Evolutionary conservation across 2,888 invertebrate species (phyloP).

Genomic region (Loripinus fragilis): DNA sequence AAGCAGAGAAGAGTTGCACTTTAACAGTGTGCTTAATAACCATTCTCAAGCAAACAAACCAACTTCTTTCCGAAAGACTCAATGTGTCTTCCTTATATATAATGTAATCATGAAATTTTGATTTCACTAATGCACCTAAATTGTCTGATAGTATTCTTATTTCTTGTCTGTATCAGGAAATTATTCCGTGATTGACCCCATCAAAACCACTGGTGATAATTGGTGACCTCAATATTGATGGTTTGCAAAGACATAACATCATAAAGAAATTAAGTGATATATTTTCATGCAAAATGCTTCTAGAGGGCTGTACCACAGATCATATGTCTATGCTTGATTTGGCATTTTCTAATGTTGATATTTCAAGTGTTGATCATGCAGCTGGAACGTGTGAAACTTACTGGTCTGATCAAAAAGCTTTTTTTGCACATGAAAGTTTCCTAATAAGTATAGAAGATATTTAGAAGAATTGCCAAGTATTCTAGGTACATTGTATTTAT

Average conservation of each 20-base stretch:
- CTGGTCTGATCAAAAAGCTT: constrained; percentile 41
- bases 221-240: constrained; percentile 31
- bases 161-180: background rate
- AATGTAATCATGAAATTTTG: too few relatives aligned
- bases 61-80: too few relatives aligned
- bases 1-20: too few relatives aligned
- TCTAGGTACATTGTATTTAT: too few relatives aligned
- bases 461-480: too few relatives aligned
- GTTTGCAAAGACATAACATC: background rate
- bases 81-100: too few relatives aligned
- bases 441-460: too few relatives aligned
- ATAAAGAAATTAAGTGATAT: constrained; percentile 12
- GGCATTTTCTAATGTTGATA: constrained; percentile 31
- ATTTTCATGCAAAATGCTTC: constrained; percentile 20
- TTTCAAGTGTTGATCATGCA: constrained; percentile 1
- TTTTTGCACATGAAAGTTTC: background rate
- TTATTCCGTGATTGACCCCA: constrained; percentile 19
- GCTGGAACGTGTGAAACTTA: constrained; percentile 33
- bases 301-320: constrained; percentile 39
- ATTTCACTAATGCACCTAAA: constrained; percentile 24
- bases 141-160: constrained; percentile 5
- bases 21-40: too few relatives aligned
- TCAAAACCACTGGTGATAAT: constrained; percentile 28
- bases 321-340: constrained; percentile 36
- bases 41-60: too few relatives aligned